A percentile compares a stretch with the other conserved stretches of the same genome.
phyloP scores from a whole-genome alignment of 2,797 vertebrate genomes.

The Mormyrus proboscirostris region DNA sequence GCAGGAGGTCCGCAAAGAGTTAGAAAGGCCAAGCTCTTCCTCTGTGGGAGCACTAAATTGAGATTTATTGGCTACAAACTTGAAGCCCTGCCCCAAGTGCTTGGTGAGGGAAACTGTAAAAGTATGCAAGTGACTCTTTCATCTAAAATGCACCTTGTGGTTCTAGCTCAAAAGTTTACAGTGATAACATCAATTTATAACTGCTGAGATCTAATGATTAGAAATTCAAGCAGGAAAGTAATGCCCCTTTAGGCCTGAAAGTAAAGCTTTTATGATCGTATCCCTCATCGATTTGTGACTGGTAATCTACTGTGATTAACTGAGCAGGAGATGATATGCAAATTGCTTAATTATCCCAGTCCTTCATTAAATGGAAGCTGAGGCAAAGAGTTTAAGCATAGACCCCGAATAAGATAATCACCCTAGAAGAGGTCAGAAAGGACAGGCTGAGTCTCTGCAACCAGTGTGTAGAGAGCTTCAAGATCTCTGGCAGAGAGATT shows the following conservation, averaged over 20 bases:
- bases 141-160: not conserved
- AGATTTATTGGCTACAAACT: not conserved
- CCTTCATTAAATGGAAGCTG: conserved; percentile 52
- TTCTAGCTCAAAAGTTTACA: not conserved
- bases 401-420: conserved; percentile 3
- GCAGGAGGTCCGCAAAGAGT: not conserved
- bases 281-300: conserved; percentile 49
- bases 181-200: not conserved
- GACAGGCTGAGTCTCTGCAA: conserved; percentile 49
- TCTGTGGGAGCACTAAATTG: not conserved
- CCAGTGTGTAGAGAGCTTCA: conserved; percentile 23
- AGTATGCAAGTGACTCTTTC: not conserved
- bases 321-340: conserved; percentile 65
- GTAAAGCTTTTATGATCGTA: conserved; percentile 55
- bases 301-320: conserved; percentile 66
- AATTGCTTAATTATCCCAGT: conserved; percentile 52
- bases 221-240: conserved; percentile 46
- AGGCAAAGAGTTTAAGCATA: not conserved
- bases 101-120: not conserved
- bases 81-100: not conserved
- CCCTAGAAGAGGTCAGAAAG: conserved; percentile 56
- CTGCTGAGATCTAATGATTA: conserved; percentile 31
- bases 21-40: not conserved
- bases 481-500: conserved; percentile 22
- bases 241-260: conserved; percentile 57